Evolutionary conservation across 1,140 invertebrate genomes (phyloP).

Genomic region (Sweltsa coloradensis): DNA sequence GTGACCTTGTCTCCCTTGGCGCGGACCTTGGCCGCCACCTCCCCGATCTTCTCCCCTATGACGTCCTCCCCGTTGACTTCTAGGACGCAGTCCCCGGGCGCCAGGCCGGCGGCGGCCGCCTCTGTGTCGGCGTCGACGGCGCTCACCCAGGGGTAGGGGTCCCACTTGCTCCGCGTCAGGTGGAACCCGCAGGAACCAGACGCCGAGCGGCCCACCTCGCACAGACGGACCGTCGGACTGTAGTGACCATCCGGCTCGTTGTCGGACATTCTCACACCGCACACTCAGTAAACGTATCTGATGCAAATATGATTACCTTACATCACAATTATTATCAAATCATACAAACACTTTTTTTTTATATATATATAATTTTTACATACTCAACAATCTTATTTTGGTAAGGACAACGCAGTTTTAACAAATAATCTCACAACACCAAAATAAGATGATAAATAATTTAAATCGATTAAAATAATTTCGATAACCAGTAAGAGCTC

Average conservation of each 20-base stretch:
- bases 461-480: too few relatives aligned
- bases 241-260: slow-evolving; percentile 12
- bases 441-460: too few relatives aligned
- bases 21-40: slow-evolving; percentile 40
- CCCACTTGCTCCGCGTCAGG: slow-evolving; percentile 51
- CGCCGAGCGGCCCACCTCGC: slow-evolving; percentile 13
- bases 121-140: slow-evolving; percentile 34
- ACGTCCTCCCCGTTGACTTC: slow-evolving; percentile 47
- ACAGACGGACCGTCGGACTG: slow-evolving; percentile 15
- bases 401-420: too few relatives aligned
- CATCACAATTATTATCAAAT: too few relatives aligned
- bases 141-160: slow-evolving; percentile 56
- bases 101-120: slow-evolving; percentile 33
- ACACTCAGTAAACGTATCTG: too few relatives aligned
- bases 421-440: too few relatives aligned
- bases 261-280: too few relatives aligned
- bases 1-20: slow-evolving; percentile 31
- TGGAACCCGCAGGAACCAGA: slow-evolving; percentile 42
- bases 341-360: too few relatives aligned
- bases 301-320: too few relatives aligned
- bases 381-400: too few relatives aligned
- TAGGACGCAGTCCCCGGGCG: slow-evolving; percentile 47
- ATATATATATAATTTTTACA: too few relatives aligned
- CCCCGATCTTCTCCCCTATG: slow-evolving; percentile 40
- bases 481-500: too few relatives aligned